Conservation (phyloP, 1,140 invertebrate species). For the Papilio glaucus region DNA sequence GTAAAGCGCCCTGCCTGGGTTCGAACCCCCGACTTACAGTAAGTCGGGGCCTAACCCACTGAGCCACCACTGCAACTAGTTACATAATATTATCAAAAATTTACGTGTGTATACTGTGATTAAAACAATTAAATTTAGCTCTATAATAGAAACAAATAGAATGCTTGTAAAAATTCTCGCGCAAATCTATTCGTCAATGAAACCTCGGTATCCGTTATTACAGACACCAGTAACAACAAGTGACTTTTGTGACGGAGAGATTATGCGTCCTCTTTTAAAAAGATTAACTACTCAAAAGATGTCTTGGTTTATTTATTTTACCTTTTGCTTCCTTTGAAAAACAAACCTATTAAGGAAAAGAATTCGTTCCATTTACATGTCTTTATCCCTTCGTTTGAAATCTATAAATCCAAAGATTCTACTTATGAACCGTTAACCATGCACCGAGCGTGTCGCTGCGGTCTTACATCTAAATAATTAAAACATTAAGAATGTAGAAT, state of each 20-base stretch:
- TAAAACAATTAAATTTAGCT: no score
- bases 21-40: no score
- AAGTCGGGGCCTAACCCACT: no score
- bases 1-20: no score
- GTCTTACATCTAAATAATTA: not conserved
- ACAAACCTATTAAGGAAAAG: not conserved
- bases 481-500: not conserved
- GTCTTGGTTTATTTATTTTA: not conserved
- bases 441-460: not conserved
- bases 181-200: not conserved
- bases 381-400: slow-evolving; percentile 5
- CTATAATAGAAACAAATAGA: no score
- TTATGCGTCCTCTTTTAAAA: slow-evolving; percentile 2
- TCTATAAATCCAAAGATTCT: not conserved
- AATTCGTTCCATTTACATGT: not conserved
- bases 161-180: not conserved
- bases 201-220: not conserved
- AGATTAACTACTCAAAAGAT: slow-evolving; percentile 9
- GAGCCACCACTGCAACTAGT: no score
- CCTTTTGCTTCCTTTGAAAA: not conserved
- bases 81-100: no score
- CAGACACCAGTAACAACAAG: not conserved
- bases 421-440: not conserved
- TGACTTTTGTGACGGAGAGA: slow-evolving; percentile 2
- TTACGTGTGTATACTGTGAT: no score